Conservation (phyloP, 2,888 invertebrate genomes). For the Xanthia icteritia region DNA sequence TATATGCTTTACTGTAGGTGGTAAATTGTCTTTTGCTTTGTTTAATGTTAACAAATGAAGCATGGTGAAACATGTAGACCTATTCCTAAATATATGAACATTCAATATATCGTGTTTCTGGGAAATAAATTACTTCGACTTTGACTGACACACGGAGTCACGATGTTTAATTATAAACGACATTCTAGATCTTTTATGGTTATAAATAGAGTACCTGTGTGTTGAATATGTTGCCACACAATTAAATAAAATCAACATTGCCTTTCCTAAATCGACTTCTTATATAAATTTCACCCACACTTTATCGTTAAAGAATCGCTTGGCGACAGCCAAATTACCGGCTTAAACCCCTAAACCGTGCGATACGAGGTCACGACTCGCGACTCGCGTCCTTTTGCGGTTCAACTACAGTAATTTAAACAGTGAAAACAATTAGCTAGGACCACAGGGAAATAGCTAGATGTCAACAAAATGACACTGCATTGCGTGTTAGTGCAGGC, state of each 20-base stretch:
- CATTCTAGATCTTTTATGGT: neutral
- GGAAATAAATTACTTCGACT: neutral
- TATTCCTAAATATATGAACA: neutral
- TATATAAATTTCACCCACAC: slow-evolving; percentile 23
- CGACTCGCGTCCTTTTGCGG: slow-evolving; percentile 29
- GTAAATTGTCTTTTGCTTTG: neutral
- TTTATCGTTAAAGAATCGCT: slow-evolving; percentile 33
- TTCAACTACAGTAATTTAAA: slow-evolving; percentile 27
- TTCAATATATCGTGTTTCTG: neutral
- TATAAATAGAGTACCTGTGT: neutral
- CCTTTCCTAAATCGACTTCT: slow-evolving; percentile 30
- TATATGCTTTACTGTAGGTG: neutral
- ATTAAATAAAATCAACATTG: slow-evolving; percentile 11
- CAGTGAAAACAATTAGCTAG: slow-evolving; percentile 45
- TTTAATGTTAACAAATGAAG: neutral
- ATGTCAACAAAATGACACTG: slow-evolving; percentile 32
- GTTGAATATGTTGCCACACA: neutral
- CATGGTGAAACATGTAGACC: neutral
- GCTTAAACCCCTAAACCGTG: slow-evolving; percentile 18
- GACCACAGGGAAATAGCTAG: slow-evolving; percentile 31
- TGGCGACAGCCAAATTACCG: slow-evolving; percentile 50
- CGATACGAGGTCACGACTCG: slow-evolving; percentile 29
- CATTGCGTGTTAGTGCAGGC: neutral
- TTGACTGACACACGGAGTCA: neutral
- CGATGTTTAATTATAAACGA: neutral